Conservation (phyloP, 1,140 invertebrate species). For the Trigoniulus corallinus region DNA sequence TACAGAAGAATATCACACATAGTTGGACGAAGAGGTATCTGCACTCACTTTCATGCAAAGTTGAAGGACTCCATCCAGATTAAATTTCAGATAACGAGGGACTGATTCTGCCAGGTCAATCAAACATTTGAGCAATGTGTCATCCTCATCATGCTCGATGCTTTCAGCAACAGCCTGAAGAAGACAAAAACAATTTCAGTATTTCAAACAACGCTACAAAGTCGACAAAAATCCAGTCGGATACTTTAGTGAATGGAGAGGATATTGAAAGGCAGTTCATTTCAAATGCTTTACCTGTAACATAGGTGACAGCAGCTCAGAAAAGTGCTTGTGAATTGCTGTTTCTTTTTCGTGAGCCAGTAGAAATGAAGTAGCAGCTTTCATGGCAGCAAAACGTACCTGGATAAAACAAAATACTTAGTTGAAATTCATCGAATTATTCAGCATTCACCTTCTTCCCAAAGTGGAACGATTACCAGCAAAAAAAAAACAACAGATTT, state of each 20-base stretch:
- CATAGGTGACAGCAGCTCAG: slow-evolving; percentile 60
- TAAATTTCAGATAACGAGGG: slow-evolving; percentile 77
- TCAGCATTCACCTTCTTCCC: background rate
- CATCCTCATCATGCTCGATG: slow-evolving; percentile 69
- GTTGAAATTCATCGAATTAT: background rate
- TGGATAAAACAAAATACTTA: slow-evolving; percentile 8
- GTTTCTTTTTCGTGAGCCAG: slow-evolving; percentile 78
- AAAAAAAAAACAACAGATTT: background rate
- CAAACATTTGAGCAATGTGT: slow-evolving; percentile 72
- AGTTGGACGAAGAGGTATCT: background rate
- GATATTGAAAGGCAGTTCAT: no score
- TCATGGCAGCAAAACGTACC: slow-evolving; percentile 31
- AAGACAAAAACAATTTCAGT: no score
- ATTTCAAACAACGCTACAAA: no score
- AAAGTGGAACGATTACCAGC: no score
- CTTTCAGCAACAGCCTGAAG: slow-evolving; percentile 54
- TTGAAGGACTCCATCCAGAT: slow-evolving; percentile 71
- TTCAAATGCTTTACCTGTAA: slow-evolving; percentile 41
- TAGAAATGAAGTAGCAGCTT: slow-evolving; percentile 62
- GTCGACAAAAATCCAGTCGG: no score
- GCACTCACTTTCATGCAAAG: slow-evolving; percentile 66
- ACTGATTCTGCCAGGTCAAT: slow-evolving; percentile 85
- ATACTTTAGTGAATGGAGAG: no score
- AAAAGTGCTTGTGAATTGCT: slow-evolving; percentile 68
- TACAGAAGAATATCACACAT: background rate